Evolutionary conservation across 1,140 invertebrate genomes (phyloP).

Genomic region (Drosophila nannoptera): DNA sequence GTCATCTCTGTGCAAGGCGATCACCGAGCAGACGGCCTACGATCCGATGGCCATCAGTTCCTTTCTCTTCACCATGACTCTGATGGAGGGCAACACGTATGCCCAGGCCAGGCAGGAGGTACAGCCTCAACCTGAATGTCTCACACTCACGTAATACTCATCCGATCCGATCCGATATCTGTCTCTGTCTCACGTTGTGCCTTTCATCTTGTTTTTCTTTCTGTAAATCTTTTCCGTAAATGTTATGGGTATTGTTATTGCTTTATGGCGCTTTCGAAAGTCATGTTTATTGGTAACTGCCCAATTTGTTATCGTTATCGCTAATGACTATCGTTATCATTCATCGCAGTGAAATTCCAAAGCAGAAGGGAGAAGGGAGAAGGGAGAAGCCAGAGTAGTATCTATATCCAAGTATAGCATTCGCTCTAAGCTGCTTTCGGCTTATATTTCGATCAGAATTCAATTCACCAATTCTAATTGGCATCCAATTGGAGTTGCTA

Average conservation of each 20-base stretch:
- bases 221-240: neutral
- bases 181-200: neutral
- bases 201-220: slow-evolving; percentile 22
- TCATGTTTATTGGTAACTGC: slow-evolving; percentile 43
- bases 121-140: slow-evolving; percentile 36
- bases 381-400: too few relatives aligned
- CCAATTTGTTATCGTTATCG: slow-evolving; percentile 42
- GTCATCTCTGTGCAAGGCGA: slow-evolving; percentile 83
- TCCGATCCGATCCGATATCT: slow-evolving; percentile 12
- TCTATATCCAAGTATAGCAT: too few relatives aligned
- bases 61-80: slow-evolving; percentile 84
- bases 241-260: slow-evolving; percentile 16
- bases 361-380: too few relatives aligned
- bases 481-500: neutral
- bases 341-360: slow-evolving; percentile 6
- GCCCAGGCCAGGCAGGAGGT: slow-evolving; percentile 82
- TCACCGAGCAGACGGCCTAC: slow-evolving; percentile 84
- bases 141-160: slow-evolving; percentile 6
- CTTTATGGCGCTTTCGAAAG: slow-evolving; percentile 37
- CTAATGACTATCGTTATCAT: slow-evolving; percentile 4
- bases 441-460: too few relatives aligned
- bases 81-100: slow-evolving; percentile 82
- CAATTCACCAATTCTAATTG: too few relatives aligned
- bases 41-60: slow-evolving; percentile 83
- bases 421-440: too few relatives aligned